phyloP scores from a whole-genome alignment of 1,140 invertebrate genomes.

The Cardiocondyla obscurior region DNA sequence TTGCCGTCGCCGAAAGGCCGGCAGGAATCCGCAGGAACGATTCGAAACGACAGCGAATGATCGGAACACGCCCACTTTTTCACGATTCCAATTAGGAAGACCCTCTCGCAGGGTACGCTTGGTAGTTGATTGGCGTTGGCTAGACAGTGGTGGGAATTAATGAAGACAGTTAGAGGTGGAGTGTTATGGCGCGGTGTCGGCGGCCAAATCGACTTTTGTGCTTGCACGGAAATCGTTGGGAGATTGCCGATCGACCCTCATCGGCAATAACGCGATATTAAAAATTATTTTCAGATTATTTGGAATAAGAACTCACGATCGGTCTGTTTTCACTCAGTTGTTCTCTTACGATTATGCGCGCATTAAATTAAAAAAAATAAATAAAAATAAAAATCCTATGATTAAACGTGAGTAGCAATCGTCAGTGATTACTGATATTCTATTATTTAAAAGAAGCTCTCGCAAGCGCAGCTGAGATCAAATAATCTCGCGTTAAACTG shows the following conservation, averaged over 20 bases:
- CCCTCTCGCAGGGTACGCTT: conserved; percentile 63
- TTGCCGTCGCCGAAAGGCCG: conserved; percentile 51
- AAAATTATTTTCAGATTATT: background rate
- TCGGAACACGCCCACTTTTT: conserved; percentile 76
- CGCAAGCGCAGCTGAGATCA: background rate
- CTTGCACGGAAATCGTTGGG: conserved; percentile 32
- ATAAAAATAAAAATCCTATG: background rate
- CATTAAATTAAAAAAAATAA: too few species aligned
- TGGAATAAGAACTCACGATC: background rate
- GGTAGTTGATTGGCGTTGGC: conserved; percentile 68
- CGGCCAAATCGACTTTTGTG: conserved; percentile 38
- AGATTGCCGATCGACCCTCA: conserved; percentile 5
- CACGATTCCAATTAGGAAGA: conserved; percentile 76
- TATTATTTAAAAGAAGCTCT: background rate
- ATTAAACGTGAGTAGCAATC: background rate
- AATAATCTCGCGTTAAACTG: background rate
- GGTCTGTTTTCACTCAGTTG: background rate
- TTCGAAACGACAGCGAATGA: conserved; percentile 59
- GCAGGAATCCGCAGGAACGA: conserved; percentile 50
- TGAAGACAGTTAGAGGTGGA: conserved; percentile 65
- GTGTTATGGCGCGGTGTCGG: conserved; percentile 19
- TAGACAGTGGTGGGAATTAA: conserved; percentile 70
- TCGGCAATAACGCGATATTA: background rate
- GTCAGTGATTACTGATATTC: background rate
- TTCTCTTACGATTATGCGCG: background rate